A percentile compares a stretch with the other conserved stretches of the same genome.
phyloP scores from a whole-genome alignment of 2,888 invertebrate genomes.

The Aquatica leii region DNA sequence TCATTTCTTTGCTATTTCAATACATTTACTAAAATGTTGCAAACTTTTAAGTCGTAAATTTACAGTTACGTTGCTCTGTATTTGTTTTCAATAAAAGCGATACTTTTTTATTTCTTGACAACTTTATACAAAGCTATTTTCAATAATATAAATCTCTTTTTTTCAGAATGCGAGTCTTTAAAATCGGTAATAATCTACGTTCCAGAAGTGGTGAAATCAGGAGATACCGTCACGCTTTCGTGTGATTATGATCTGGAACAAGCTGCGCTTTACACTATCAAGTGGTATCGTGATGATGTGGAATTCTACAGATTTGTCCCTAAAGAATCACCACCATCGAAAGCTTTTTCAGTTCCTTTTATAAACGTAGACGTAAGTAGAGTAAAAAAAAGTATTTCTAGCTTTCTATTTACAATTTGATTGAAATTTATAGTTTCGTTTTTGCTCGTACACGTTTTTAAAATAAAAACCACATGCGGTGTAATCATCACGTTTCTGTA shows the following conservation, averaged over 20 bases:
- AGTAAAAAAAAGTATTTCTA: not conserved
- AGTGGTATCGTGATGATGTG: conserved; percentile 65
- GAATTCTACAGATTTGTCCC: conserved; percentile 67
- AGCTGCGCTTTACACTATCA: conserved; percentile 64
- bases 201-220: conserved; percentile 61
- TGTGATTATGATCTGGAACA: conserved; percentile 65
- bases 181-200: conserved; percentile 57
- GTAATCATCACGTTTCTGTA: no score
- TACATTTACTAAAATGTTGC: no score
- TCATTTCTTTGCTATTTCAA: no score
- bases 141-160: not conserved
- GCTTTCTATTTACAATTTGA: conserved; percentile 2
- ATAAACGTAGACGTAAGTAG: conserved; percentile 64
- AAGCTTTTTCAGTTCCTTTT: conserved; percentile 61
- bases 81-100: no score
- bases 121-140: no score
- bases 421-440: not conserved
- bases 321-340: conserved; percentile 63
- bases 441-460: not conserved
- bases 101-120: no score
- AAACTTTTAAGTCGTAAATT: no score
- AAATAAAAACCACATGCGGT: no score
- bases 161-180: conserved; percentile 52
- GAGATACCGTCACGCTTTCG: conserved; percentile 61
- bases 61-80: no score